phyloP scores from a whole-genome alignment of 1,140 invertebrate genomes.

The Caenorhabditis briggsae region DNA sequence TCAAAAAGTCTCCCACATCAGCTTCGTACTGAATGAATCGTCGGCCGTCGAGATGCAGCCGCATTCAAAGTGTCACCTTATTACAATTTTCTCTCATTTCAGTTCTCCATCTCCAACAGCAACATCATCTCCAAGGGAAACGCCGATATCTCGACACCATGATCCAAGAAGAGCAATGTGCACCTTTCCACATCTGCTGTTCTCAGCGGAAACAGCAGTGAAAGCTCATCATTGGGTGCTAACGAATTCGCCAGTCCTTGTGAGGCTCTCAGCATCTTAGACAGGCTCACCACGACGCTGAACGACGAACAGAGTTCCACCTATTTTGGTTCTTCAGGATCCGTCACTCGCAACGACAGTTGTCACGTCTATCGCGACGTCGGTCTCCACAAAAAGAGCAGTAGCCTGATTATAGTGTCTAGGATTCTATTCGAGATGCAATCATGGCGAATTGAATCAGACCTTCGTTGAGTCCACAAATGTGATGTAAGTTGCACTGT shows the following conservation, averaged over 20 bases:
- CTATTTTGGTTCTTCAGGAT: too few species aligned
- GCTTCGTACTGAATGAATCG: too few species aligned
- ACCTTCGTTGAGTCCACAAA: background rate
- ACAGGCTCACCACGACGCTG: background rate
- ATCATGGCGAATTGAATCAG: background rate
- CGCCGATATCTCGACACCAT: too few species aligned
- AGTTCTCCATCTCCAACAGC: background rate
- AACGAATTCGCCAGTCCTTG: background rate
- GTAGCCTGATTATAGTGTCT: background rate
- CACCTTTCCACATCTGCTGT: background rate
- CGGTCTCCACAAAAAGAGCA: background rate
- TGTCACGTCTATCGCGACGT: background rate
- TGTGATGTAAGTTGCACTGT: background rate
- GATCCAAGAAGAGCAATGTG: too few species aligned
- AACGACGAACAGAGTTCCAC: too few species aligned
- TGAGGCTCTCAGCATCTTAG: slow-evolving; percentile 20
- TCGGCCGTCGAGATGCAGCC: too few species aligned
- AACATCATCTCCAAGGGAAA: background rate
- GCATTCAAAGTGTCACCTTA: too few species aligned
- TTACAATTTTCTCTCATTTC: too few species aligned
- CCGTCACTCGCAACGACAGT: background rate
- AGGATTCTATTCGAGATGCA: slow-evolving; percentile 2
- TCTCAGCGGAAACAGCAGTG: background rate
- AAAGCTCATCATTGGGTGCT: background rate
- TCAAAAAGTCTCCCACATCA: too few species aligned